Evolutionary conservation across 2,888 invertebrate genomes (phyloP), one percentile per base, ranked within the genome.

Genomic region (Taphrorychus bicolor): DNA sequence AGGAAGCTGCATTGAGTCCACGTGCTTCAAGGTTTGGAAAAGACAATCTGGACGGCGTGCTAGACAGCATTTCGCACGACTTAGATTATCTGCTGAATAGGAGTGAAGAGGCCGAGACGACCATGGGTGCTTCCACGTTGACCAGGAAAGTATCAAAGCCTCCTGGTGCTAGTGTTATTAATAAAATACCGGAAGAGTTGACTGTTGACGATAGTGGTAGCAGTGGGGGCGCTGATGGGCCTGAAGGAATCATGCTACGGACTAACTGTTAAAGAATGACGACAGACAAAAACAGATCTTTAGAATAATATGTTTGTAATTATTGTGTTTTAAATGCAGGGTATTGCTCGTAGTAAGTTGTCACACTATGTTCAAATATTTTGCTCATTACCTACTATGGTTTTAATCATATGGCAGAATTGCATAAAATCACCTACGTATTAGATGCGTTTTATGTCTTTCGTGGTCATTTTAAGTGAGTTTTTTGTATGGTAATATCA

Each of bases 51-150:
- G 87, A 87, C 73, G 89, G 88, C 64, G 90, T 93, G 85, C 82
- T 93, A 56, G 90, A 92, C 82, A 88, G 92, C 78, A 94, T 94
- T 76, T 90, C 91, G 1, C 90, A 90, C 77, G 93, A 94, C 82
- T 83, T 94, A 73, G 92, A 93, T 82, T 93, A 92, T 83, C 83
- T 94, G 73, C 83, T 93, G 68, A 93, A 93, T 81, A 86, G 91
- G 54, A 77, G 72, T 42, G 76, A 76, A 9, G 78, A 76, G 14
- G 70, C 72, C 22, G 70, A 68, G 7, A 57, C 58, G 11, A 58
- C 45, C 16, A 24, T 69, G 51, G 59, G 59, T 24, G 40, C 56
- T 11, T 63, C 66, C 23, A 68, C 73, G 11, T 70, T 73, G 16
- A 60, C 73, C 19, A 73, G 78, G 49, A 76, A 77, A 45, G 74